Conservation (phyloP, 2,113 vertebrate genomes). For the Ailuropoda melanoleuca region DNA sequence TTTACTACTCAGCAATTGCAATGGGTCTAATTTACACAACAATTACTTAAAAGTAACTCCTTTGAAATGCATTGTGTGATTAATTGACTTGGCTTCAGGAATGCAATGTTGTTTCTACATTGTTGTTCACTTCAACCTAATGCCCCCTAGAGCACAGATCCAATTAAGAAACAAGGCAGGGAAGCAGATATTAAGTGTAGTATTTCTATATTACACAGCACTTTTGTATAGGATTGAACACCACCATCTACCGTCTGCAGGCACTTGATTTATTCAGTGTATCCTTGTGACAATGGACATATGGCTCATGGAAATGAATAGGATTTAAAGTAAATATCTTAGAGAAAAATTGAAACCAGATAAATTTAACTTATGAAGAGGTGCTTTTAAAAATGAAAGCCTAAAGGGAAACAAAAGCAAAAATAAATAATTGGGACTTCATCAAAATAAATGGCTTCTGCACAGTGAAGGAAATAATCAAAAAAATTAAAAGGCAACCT, state of each 20-base stretch:
- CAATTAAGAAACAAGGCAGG: slow-evolving; percentile 78
- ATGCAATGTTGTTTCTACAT: slow-evolving; percentile 44
- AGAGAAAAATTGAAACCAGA: slow-evolving; percentile 41
- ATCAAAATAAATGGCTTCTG: neutral
- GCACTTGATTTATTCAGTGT: neutral
- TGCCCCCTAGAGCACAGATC: slow-evolving; percentile 75
- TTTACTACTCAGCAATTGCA: slow-evolving; percentile 64
- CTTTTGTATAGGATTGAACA: slow-evolving; percentile 9
- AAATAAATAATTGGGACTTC: neutral
- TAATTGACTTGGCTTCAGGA: slow-evolving; percentile 78
- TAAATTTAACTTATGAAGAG: slow-evolving; percentile 20
- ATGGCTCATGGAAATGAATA: neutral
- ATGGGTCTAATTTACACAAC: slow-evolving; percentile 69
- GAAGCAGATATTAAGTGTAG: slow-evolving; percentile 61
- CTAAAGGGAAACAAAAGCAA: neutral
- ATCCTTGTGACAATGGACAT: neutral
- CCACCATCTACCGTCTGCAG: slow-evolving; percentile 9
- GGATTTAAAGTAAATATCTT: neutral
- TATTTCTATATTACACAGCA: slow-evolving; percentile 46
- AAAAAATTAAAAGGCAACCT: neutral
- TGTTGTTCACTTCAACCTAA: slow-evolving; percentile 75
- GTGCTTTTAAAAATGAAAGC: neutral
- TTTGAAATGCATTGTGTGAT: slow-evolving; percentile 69
- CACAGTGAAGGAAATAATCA: neutral
- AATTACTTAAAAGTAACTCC: slow-evolving; percentile 73